Base-by-base conservation (phyloP, 2,888 invertebrate genomes). In the Keiferia lycopersicella region DNA sequence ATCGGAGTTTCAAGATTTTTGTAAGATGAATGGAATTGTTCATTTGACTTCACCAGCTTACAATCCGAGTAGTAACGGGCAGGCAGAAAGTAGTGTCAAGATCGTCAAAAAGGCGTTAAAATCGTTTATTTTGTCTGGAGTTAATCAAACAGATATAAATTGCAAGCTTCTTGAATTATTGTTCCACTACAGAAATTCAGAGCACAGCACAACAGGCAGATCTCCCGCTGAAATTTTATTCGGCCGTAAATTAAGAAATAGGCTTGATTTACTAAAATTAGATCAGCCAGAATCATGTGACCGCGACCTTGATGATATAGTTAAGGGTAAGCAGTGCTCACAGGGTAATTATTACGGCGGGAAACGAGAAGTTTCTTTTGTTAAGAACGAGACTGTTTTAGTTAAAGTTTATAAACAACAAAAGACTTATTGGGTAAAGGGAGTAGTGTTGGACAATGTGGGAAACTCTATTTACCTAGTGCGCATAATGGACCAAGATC, bases 141-240 rank as follows among this genome's bases (percentile, higher is more conserved):
- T 39, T 30, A 60, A 50, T 30, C n/a, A 30, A 30, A 51, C 18
- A 20, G 56, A 63, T 12, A 16, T 64, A 6, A 30, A 61, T 12
- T 0, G 8, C 2, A 65, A 61, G 39, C 39, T 67, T 16, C 16
- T 26, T 16, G 57, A 65, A 60, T 67, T 62, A 48, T 16, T 67
- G 7, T 65, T 67, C 8, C 45, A 61, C 12, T 67, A 67, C 26
- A 41, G 67, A 18, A 67, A 65, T 51, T 65, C 67, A 12, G 26
- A 53, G 14, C 64, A 67, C 22, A 53, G 61, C 18, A 65, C 65
- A 3, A 67, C 65, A 26, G 60, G 56, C 34, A 34, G 22, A 20
- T 63, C 65, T 7, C 67, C 67, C 14, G 64, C 67, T 7, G 61
- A 65, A 45, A 38, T 67, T 14, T 12, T 67, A 51, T 66, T 64